Evolutionary conservation across 1,140 invertebrate genomes (phyloP), one percentile per base, ranked within the genome.

Genomic region (Episyrphus balteatus): DNA sequence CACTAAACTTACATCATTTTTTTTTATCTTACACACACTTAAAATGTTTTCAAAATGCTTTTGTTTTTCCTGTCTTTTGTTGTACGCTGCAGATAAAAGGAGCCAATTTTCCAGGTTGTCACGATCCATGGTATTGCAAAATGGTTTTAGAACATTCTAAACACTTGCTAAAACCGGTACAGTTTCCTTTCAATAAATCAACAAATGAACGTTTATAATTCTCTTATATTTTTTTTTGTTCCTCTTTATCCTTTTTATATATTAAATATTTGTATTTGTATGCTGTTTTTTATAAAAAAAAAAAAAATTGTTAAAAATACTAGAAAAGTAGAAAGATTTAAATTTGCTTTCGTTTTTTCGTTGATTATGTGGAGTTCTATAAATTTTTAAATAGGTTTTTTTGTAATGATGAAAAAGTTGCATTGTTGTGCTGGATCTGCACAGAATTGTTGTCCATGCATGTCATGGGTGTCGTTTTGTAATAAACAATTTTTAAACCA

Each of bases 81-180:
- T 63, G 64, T 61, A 69, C 67, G 68, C 66, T 71, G 73, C 83
- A 93, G 88, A 87, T 92, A 75, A 94, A 93, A 79, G 88, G 88
- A 72, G 79, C 92, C 68, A 86, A 86, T 81, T 92, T 92, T 75
- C 88, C 89, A 69, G 91, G 91, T 71, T 88, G 88, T 76, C 84
- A 90, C 73, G 89, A 93, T 79, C 84, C 89, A 66, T 81, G 83
- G 71, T 92, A 92, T 79, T 91, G 88, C 80, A 86, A 88, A 66
- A 86, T 89, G 77, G 86, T 95, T 70, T 78, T 90, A 74, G 89
- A 92, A 73, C 82, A 90, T 74, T 94, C 90, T 75, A 84, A 87
- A 70, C 87, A 91, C 75, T 83, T 93, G 70, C 81, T 96, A 72
- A 84, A 83, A 78, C 87, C 88, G 89, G 90, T 94, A 85, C 88